Conservation (phyloP, 2,113 vertebrate species). For the Megaceryle torquata region DNA sequence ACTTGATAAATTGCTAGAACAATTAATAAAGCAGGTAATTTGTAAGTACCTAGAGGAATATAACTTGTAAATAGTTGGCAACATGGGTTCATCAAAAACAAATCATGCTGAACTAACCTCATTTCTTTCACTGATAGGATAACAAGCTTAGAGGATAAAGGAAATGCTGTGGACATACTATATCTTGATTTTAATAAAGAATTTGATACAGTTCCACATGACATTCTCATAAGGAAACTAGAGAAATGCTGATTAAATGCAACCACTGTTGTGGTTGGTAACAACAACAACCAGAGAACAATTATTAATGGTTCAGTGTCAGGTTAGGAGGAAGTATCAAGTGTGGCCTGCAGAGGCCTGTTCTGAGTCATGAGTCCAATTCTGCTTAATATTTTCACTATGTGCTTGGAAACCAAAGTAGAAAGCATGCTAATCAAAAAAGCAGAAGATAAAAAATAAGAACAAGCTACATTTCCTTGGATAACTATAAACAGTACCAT, state of each 20-base stretch:
- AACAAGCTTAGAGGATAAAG: slow-evolving; percentile 53
- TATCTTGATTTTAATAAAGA: slow-evolving; percentile 41
- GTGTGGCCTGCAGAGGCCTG: not conserved
- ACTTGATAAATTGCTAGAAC: not conserved
- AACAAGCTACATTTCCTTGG: not conserved
- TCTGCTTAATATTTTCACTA: not conserved
- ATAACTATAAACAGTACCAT: not conserved
- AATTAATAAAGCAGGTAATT: slow-evolving; percentile 54
- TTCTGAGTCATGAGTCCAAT: not conserved
- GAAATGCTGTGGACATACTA: slow-evolving; percentile 10
- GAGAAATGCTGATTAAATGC: slow-evolving; percentile 16
- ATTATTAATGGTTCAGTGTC: not conserved
- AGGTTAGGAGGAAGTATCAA: not conserved
- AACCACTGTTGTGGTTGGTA: not conserved
- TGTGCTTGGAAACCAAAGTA: not conserved
- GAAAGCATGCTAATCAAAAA: not conserved
- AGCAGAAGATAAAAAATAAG: not conserved
- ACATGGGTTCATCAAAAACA: slow-evolving; percentile 53
- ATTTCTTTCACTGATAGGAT: slow-evolving; percentile 52
- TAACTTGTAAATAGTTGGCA: slow-evolving; percentile 32
- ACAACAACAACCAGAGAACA: not conserved
- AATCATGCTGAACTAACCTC: slow-evolving; percentile 66
- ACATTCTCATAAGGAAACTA: slow-evolving; percentile 7
- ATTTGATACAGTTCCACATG: slow-evolving; percentile 46
- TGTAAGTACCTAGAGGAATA: slow-evolving; percentile 34